Conservation (phyloP, 2,888 invertebrate species). For the Dynastes maya region DNA sequence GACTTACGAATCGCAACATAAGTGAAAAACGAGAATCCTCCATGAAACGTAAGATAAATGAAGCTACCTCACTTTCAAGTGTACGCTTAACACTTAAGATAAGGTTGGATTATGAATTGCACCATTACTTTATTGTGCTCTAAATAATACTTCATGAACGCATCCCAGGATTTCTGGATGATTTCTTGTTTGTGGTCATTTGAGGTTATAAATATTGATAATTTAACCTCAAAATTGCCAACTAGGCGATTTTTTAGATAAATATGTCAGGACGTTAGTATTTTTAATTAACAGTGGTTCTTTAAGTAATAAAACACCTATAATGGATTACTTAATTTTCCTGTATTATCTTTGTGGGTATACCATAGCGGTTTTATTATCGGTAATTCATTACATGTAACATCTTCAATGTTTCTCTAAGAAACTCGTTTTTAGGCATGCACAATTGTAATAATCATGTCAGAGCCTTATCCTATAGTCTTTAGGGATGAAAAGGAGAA, state of each 20-base stretch:
- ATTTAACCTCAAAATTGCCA: conserved; percentile 27
- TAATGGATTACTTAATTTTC: conserved; percentile 21
- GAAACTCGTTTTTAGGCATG: conserved; percentile 73
- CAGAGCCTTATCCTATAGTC: conserved; percentile 80
- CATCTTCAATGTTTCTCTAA: neutral
- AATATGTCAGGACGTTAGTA: neutral
- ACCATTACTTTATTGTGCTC: too few species aligned
- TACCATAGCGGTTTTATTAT: conserved; percentile 59
- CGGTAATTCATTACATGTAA: conserved; percentile 57
- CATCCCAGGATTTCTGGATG: too few species aligned
- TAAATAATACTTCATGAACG: too few species aligned
- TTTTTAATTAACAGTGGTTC: neutral
- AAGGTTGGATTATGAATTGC: too few species aligned
- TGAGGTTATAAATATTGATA: too few species aligned
- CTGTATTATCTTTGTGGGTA: conserved; percentile 63
- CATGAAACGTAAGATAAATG: too few species aligned
- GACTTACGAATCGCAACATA: too few species aligned
- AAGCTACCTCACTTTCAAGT: too few species aligned
- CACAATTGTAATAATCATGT: conserved; percentile 75
- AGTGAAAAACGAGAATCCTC: too few species aligned
- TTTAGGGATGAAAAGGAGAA: conserved; percentile 83
- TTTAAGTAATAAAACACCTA: neutral
- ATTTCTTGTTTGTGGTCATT: too few species aligned
- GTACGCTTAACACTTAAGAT: too few species aligned
- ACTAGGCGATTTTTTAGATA: conserved; percentile 8